Base-by-base conservation (phyloP, 2,888 invertebrate genomes). In the Diarsia brunnea region DNA sequence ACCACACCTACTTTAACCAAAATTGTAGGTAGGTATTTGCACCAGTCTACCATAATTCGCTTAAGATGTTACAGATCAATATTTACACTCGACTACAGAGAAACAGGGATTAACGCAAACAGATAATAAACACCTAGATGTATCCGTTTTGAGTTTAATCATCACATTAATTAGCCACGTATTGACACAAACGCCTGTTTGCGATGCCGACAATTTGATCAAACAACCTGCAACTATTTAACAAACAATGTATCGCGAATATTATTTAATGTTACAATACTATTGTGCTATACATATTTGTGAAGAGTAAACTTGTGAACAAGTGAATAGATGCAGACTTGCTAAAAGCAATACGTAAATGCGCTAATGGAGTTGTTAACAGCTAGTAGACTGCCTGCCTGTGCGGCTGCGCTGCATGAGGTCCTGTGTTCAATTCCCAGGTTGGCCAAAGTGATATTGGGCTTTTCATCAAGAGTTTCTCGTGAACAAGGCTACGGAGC, bases 141-240 rank as follows among this genome's bases (percentile, higher is more conserved):
- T 94, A 93, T 92, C 93, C 92, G 92, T 93, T 95, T 94, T 93
- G 91, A 93, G 94, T 94, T 91, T 93, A 93, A 95, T 94, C 93
- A 95, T 94, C 91, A 93, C 92, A 94, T 95, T 95, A 95, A 96
- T 96, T 95, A 96, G 94, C 93, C 89, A 89, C 88, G 89, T 95
- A 92, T 96, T 95, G 94, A 94, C 94, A 91, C 90, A 92, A 92
- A 90, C 90, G 91, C 85, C 89, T 95, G 93, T 94, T 95, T 95
- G 93, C 90, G 86, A 90, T 93, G 92, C 92, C 92, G 93, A 93
- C 94, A 94, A 94, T 94, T 93, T 91, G 94, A 93, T 94, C 92
- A 94, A 94, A 95, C 92, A 94, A 91, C 87, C 92, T 92, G 90
- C 92, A 93, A 93, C 88, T 90, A 93, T 94, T 93, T 91, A 92